Conservation (phyloP, 2,797 vertebrate genomes). For the Cryptoprocta ferox region DNA sequence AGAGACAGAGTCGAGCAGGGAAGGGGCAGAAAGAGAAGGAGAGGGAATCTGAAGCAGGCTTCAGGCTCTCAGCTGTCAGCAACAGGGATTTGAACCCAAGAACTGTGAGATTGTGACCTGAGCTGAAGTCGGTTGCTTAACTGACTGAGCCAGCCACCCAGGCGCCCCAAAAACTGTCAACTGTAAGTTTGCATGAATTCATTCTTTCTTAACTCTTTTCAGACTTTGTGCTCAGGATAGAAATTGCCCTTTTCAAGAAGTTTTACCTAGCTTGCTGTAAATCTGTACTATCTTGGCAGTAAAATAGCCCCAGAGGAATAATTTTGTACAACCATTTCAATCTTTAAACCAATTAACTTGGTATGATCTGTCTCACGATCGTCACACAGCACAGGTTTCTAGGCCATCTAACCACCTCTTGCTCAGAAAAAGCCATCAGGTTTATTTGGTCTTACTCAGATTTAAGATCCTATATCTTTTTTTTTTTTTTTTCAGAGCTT, state of each 20-base stretch:
- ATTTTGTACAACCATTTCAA: constrained; percentile 70
- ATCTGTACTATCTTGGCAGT: constrained; percentile 39
- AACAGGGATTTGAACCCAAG: no score
- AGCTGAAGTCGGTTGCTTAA: no score
- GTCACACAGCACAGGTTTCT: constrained; percentile 57
- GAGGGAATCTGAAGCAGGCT: no score
- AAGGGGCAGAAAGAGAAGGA: no score
- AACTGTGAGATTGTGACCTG: no score
- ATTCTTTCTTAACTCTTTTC: constrained; percentile 72
- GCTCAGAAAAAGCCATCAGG: constrained; percentile 54
- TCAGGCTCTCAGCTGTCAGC: no score
- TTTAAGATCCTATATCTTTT: constrained; percentile 30
- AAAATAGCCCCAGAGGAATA: constrained; percentile 61
- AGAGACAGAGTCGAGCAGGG: no score
- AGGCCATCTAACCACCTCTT: neutral
- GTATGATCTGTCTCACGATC: neutral
- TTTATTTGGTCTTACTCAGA: constrained; percentile 57
- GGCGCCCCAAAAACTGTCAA: neutral
- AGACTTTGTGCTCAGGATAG: constrained; percentile 62
- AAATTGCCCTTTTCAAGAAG: constrained; percentile 55
- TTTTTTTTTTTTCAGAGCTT: neutral
- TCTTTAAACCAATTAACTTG: constrained; percentile 70
- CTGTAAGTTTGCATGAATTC: constrained; percentile 67
- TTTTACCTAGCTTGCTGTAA: constrained; percentile 64
- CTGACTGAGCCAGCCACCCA: no score